phyloP scores from a whole-genome alignment of 2,113 vertebrate genomes.

The Aptenodytes forsteri region DNA sequence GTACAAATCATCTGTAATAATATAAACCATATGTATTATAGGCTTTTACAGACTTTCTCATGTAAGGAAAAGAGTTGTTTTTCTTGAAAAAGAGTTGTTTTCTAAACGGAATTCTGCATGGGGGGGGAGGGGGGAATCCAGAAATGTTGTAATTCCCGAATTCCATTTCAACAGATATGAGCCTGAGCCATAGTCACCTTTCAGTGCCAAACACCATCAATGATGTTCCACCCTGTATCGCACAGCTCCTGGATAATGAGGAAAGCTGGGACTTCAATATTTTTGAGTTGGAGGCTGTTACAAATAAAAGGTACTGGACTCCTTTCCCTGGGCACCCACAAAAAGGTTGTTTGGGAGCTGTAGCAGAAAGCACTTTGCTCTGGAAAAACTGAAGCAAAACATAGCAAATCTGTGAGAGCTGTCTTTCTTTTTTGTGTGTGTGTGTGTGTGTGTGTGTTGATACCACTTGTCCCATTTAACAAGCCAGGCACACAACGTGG shows the following conservation, averaged over 20 bases:
- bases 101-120: neutral
- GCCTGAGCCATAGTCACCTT: conserved; percentile 84
- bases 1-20: neutral
- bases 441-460: neutral
- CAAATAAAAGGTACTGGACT: conserved; percentile 86
- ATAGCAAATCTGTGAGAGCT: neutral
- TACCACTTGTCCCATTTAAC: neutral
- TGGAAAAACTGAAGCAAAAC: neutral
- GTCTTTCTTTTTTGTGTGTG: neutral
- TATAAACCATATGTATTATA: neutral
- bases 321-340: neutral
- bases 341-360: neutral
- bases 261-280: conserved; percentile 96
- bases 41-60: neutral
- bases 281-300: conserved; percentile 92
- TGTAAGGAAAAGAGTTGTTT: neutral
- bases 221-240: conserved; percentile 85
- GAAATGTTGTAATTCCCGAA: neutral
- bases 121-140: neutral
- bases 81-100: neutral
- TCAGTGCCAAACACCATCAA: conserved; percentile 85
- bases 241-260: conserved; percentile 88
- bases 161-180: conserved; percentile 78
- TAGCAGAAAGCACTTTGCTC: neutral
- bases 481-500: neutral